Evolutionary conservation across 1,140 invertebrate species (phyloP).

Genomic region (Brachionus plicatilis): DNA sequence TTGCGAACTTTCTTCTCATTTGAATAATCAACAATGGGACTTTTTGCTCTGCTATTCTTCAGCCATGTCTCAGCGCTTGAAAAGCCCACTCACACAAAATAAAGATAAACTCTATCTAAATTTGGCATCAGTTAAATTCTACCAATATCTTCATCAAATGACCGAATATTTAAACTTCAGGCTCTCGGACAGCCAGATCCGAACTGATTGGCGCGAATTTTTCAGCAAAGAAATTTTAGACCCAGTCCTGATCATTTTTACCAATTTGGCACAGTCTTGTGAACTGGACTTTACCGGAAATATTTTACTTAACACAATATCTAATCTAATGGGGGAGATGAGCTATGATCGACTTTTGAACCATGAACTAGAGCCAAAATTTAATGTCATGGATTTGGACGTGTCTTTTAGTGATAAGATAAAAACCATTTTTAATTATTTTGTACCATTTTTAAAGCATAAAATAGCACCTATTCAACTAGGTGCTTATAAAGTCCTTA

Average conservation of each 20-base stretch:
- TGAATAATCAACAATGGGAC: conserved; percentile 7
- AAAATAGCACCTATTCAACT: conserved; percentile 47
- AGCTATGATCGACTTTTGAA: conserved; percentile 45
- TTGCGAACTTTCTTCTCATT: not conserved
- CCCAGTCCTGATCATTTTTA: not conserved
- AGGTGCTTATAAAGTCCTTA: conserved; percentile 48
- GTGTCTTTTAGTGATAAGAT: conserved; percentile 45
- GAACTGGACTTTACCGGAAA: not conserved
- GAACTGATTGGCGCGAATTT: not conserved
- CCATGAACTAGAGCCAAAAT: conserved; percentile 49
- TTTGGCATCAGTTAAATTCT: not conserved
- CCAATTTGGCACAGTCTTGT: conserved; percentile 54
- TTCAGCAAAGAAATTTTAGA: conserved; percentile 21
- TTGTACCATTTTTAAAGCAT: conserved; percentile 49
- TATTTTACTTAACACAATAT: conserved; percentile 35
- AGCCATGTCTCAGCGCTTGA: not conserved
- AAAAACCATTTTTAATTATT: conserved; percentile 51
- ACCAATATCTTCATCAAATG: not conserved
- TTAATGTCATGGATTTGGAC: conserved; percentile 47
- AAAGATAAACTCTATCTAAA: not conserved
- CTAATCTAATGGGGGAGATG: conserved; percentile 44
- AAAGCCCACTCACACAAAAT: not conserved
- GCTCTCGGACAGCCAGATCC: not conserved
- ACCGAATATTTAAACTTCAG: not conserved
- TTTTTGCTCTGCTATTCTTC: conserved; percentile 29